phyloP scores from a whole-genome alignment of 2,797 vertebrate genomes.

The Sebastes iracundus region DNA sequence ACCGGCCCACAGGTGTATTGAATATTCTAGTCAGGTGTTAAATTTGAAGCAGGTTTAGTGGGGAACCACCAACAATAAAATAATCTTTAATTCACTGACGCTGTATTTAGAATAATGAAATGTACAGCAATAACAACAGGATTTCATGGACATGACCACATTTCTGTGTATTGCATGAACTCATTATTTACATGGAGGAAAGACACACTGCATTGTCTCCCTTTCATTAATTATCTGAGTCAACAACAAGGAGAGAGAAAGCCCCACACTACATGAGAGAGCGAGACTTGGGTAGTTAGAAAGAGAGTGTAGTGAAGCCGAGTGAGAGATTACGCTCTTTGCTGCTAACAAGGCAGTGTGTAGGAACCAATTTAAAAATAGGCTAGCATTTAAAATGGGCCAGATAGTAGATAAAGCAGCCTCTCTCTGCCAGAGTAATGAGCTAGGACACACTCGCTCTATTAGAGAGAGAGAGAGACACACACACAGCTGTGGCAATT shows the following conservation, averaged over 20 bases:
- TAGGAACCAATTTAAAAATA: conserved; percentile 79
- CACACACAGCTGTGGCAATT: conserved; percentile 66
- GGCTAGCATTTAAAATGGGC: conserved; percentile 76
- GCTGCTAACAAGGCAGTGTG: conserved; percentile 60
- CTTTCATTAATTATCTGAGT: conserved; percentile 24
- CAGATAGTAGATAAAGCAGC: conserved; percentile 79
- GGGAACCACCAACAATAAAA: neutral
- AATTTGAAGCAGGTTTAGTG: neutral
- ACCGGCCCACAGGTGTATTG: neutral
- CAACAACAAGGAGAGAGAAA: conserved; percentile 30
- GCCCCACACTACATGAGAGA: conserved; percentile 17
- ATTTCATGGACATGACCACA: neutral
- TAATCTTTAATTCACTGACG: neutral
- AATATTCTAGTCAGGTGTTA: neutral
- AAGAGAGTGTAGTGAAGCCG: conserved; percentile 36
- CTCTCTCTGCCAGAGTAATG: conserved; percentile 74
- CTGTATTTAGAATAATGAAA: neutral
- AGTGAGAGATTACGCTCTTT: conserved; percentile 53
- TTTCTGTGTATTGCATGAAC: neutral
- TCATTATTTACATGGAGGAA: conserved; percentile 23
- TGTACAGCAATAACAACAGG: neutral
- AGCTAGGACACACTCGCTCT: conserved; percentile 66
- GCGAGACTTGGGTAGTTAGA: conserved; percentile 23
- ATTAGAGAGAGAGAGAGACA: conserved; percentile 40
- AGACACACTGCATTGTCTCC: conserved; percentile 6